Evolutionary conservation across 1,140 invertebrate genomes (phyloP), one percentile per base, ranked within the genome.

Genomic region (Zaprionus ghesquierei): DNA sequence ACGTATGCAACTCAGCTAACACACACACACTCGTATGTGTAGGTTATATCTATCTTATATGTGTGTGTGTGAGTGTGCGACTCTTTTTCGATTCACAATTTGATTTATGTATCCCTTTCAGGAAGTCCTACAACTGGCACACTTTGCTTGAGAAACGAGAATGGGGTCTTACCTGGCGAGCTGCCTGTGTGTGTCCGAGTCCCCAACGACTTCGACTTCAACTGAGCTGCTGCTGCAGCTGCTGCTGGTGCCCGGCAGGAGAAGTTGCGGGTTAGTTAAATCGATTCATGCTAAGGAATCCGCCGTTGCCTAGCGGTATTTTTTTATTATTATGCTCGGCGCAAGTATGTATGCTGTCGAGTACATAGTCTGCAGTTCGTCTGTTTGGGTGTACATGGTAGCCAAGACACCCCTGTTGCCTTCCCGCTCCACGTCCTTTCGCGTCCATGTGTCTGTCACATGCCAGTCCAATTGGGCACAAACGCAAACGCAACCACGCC

Each of bases 261-360:
- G 18, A 5, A 46, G 41, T 18, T 51, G 44, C 49, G 74, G 68
- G 64, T 84, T 84, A 79, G 84, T 89, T 89, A 73, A 89, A 89
- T 89, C 84, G 84, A 89, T 89, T 89, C 84, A 89, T 89, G 84
- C 68, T 89, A 80, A 69, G 85, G 85, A 89, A 89, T 89, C 79
- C 84, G 77, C 84, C 69, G 84, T 89, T 89, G 84, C 84, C 85
- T 89, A 89, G 84, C 77, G 77, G 84, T 89, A 89, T 89, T 41
- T 89, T 89, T 41, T 89, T 89, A 84, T 87, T 87, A 81, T 89
- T 89, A 86, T 81, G 77, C 59, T 85, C 35, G 35, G 6, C 35
- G 77, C 38, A 5, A 31, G 13, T 18, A 33, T 18, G 27, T 46
- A 65, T 46, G 38, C 35, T 54, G 50, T 54, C 49, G 12, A 25